Conservation (phyloP, 2,888 invertebrate genomes). For the Pteria penguin region DNA sequence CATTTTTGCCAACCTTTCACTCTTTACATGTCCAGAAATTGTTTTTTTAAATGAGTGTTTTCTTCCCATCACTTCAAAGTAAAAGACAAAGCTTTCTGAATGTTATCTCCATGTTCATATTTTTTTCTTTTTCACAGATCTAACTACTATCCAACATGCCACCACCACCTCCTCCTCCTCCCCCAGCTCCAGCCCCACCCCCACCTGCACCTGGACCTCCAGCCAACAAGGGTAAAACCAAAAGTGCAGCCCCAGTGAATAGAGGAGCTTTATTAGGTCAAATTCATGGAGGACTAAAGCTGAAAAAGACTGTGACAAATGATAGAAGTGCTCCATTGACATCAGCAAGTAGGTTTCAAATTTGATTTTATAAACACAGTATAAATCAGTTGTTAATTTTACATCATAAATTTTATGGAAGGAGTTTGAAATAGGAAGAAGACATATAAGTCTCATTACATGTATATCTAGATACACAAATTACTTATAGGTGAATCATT, state of each 20-base stretch:
- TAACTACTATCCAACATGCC: slow-evolving; percentile 37
- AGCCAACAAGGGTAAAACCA: slow-evolving; percentile 7
- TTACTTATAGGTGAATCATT: neutral
- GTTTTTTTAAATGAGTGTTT: too few species aligned
- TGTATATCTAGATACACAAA: too few species aligned
- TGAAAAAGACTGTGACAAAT: slow-evolving; percentile 93
- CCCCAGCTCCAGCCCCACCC: slow-evolving; percentile 49
- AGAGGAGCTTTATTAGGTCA: slow-evolving; percentile 88
- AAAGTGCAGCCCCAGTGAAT: slow-evolving; percentile 70
- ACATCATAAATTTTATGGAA: too few species aligned
- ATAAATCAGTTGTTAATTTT: too few species aligned
- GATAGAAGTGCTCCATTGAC: slow-evolving; percentile 92
- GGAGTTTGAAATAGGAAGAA: too few species aligned
- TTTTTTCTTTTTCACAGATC: slow-evolving; percentile 18
- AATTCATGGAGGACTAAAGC: slow-evolving; percentile 89
- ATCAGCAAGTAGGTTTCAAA: slow-evolving; percentile 82
- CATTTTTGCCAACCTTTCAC: too few species aligned
- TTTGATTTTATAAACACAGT: too few species aligned
- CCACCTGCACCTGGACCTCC: slow-evolving; percentile 48
- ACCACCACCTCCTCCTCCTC: slow-evolving; percentile 56
- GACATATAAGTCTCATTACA: too few species aligned
- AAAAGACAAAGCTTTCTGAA: too few species aligned
- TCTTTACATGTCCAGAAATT: too few species aligned
- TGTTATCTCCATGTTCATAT: too few species aligned
- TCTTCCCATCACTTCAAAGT: too few species aligned